phyloP scores from a whole-genome alignment of 2,888 invertebrate species.

The Sturmia bella region DNA sequence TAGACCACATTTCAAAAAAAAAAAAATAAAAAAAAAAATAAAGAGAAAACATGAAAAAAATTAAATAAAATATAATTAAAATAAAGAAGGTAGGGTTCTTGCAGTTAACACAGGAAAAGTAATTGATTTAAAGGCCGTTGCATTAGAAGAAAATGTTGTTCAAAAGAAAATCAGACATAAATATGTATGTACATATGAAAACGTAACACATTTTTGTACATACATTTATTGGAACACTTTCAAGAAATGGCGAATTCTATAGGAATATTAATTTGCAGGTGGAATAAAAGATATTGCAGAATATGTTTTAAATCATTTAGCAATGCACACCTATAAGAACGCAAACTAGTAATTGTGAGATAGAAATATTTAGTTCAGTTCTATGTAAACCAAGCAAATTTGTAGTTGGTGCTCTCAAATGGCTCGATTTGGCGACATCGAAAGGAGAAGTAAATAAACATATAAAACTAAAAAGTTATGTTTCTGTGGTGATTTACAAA shows the following conservation, averaged over 20 bases:
- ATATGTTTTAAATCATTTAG: too few relatives aligned
- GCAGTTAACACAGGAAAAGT: slow-evolving; percentile 36
- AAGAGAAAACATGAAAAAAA: neutral
- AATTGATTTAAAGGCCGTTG: slow-evolving; percentile 55
- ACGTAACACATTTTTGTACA: slow-evolving; percentile 21
- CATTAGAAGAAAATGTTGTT: neutral
- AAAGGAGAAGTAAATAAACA: too few relatives aligned
- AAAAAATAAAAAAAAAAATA: slow-evolving; percentile 1
- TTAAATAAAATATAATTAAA: slow-evolving; percentile 30
- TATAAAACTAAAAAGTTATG: too few relatives aligned
- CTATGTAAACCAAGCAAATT: too few relatives aligned
- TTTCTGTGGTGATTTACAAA: too few relatives aligned
- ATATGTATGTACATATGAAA: neutral
- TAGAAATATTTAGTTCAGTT: too few relatives aligned
- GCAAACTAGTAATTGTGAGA: too few relatives aligned
- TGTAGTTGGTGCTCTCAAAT: too few relatives aligned
- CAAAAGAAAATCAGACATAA: neutral
- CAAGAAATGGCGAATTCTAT: too few relatives aligned
- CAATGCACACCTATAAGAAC: too few relatives aligned
- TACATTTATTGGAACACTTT: neutral
- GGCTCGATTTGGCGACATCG: too few relatives aligned
- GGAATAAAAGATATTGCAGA: neutral
- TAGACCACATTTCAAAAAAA: slow-evolving; percentile 62
- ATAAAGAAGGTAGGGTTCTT: slow-evolving; percentile 45
- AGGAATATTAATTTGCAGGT: neutral